Base-by-base conservation (phyloP, 2,113 vertebrate species). In the Silurus glanis region DNA sequence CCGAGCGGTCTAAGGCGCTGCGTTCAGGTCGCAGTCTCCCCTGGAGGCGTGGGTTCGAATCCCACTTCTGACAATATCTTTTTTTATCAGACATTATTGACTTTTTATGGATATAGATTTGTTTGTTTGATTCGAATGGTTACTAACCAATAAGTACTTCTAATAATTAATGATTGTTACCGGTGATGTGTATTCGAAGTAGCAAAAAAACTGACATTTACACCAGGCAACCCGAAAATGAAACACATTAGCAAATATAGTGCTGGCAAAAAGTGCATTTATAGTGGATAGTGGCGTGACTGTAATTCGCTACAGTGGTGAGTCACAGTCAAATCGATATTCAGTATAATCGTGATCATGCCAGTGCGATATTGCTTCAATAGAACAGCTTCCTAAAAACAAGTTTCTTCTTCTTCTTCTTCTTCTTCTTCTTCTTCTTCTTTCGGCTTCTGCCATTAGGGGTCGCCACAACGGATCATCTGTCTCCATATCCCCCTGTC, bases 1-100 rank as follows among this genome's bases (percentile, higher is more conserved):
- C 90, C 89, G 91, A 92, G 91, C 89, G 90, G 91, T 92, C 91
- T 92, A 92, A 92, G 90, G 91, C 90, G 91, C 91, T 92, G 88
- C 88, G 91, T 92, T 89, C 88, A 92, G 89, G 88, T 90, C 88
- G 90, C 88, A 91, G 90, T 91, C 90, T 92, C 90, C 85, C 2
- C 89, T 91, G 91, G 90, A 92, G 90, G 91, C 88, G 90, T 92
- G 89, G 91, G 91, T 92, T 92, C 88, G 88, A 92, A 92, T 90
- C 91, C 90, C 90, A 92, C 91, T 92, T 90, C 90, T 91, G 78
- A 80, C 78, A 80, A 1, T 0, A 4, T 0, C 19, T 0, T 0
- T 59, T 80, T 80, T 59, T 2, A 37, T 75, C 2, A 17, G 1
- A 23, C 9, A 2, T 13, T 2, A 14, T 37, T 8, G 9, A 9